Base-by-base conservation (phyloP, 2,888 invertebrate genomes). In the Protophormia terraenovae region DNA sequence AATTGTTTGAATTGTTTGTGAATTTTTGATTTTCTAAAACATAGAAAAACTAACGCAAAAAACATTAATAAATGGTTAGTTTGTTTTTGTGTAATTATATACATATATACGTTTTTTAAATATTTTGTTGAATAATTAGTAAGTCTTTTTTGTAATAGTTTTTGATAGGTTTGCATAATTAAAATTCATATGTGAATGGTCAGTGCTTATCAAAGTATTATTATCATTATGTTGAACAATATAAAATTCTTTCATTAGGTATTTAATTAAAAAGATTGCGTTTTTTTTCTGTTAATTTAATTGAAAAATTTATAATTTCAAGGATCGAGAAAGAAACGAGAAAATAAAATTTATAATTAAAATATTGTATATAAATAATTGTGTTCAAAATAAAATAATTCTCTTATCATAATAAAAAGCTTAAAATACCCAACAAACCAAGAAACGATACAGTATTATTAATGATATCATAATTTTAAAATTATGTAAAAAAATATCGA, bases 51-150 rank as follows among this genome's bases (percentile, higher is more conserved):
- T 53, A 53, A 69, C 4, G n/a, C 29, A 79, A 16, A 38, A 62
- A 38, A 14, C 14, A 72, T 75, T 82, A 82, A 67, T 45, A 35
- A 66, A 75, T 64, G 62, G 7, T 69, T 71, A 77, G 76, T 72
- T 80, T 76, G 76, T 72, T 80, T 76, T 32, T 47, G 35, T 62
- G 29, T 62, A 58, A 58, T 55, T 27, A 55, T 5, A 38, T 55
- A 53, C 6, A 12, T 8, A 10, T 66, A 53, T 16, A n/a, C 55
- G 22, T 45, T 50, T 72, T 55, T 47, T 58, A 47, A 71, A 41
- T 32, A 29, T 62, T 22, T 47, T 27, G 47, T 47, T 16, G 45
- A 73, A n/a, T 45, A 73, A 60, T 45, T 71, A 41, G 55, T 29
- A 29, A 14, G 12, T 19, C 47, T 47, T 12, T 62, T 22, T 47